Evolutionary conservation across 2,113 vertebrate species (phyloP).

Genomic region (Gracilinanus agilis): DNA sequence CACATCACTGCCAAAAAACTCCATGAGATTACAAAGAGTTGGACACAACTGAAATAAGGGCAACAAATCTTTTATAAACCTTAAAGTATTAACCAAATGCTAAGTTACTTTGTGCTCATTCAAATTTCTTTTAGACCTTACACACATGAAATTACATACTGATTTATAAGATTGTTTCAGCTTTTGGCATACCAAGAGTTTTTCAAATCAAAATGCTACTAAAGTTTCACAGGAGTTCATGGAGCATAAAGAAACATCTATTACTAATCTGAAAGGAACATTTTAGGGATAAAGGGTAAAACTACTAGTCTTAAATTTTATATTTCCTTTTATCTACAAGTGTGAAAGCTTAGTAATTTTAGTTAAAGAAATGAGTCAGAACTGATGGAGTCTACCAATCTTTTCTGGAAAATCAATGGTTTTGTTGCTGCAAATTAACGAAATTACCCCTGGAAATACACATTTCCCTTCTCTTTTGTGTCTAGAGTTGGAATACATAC

Average conservation of each 20-base stretch:
- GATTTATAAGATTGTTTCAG: background rate
- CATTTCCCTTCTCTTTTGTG: background rate
- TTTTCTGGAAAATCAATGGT: background rate
- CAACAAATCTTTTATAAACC: background rate
- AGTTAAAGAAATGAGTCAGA: too few species aligned
- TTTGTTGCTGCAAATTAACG: background rate
- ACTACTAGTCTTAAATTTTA: background rate
- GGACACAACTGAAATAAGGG: too few species aligned
- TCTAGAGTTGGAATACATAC: background rate
- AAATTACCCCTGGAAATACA: background rate
- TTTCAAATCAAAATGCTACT: background rate
- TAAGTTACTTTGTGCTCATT: background rate
- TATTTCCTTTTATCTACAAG: background rate
- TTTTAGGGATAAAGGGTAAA: background rate
- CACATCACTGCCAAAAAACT: too few species aligned
- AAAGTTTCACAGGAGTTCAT: background rate
- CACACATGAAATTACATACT: background rate
- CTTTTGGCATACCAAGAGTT: background rate
- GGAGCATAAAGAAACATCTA: background rate
- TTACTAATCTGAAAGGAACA: background rate
- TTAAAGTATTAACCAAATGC: conserved; percentile 2
- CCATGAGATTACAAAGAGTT: too few species aligned
- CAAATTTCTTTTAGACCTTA: conserved; percentile 6
- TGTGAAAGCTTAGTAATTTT: background rate
- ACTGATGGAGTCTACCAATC: background rate